A percentile compares a stretch with the other conserved stretches of the same genome.
phyloP scores from a whole-genome alignment of 2,113 vertebrate genomes.

The Machaerirhynchus nigripectus region DNA sequence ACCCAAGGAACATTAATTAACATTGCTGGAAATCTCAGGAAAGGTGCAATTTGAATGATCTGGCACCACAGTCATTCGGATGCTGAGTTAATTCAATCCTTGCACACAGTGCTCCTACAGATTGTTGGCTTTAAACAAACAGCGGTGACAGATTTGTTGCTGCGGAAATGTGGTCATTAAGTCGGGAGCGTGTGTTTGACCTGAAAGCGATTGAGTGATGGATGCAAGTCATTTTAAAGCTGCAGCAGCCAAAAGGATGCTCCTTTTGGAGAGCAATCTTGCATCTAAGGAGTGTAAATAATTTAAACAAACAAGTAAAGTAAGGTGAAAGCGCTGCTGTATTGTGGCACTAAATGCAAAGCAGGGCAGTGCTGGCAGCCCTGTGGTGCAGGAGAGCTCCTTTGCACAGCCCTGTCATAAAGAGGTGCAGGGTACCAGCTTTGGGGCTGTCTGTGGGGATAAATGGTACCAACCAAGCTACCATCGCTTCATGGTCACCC shows the following conservation, averaged over 20 bases:
- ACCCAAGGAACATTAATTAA: conserved; percentile 28
- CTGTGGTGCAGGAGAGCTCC: neutral
- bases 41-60: conserved; percentile 57
- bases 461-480: neutral
- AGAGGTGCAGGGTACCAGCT: neutral
- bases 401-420: rapidly evolving
- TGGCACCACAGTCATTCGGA: conserved; percentile 41
- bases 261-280: conserved; percentile 57
- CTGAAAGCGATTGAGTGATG: conserved; percentile 73
- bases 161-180: conserved; percentile 72
- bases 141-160: conserved; percentile 69
- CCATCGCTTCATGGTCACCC: neutral
- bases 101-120: conserved; percentile 56
- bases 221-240: conserved; percentile 75
- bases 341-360: neutral
- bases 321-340: conserved; percentile 23
- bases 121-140: conserved; percentile 72
- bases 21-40: conserved; percentile 27
- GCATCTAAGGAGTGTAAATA: conserved; percentile 69
- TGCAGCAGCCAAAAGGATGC: conserved; percentile 62
- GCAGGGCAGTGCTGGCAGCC: neutral
- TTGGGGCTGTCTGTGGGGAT: neutral
- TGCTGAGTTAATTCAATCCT: conserved; percentile 62
- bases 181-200: conserved; percentile 67
- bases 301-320: conserved; percentile 66